phyloP scores from a whole-genome alignment of 2,113 vertebrate genomes.

The Odocoileus virginianus region DNA sequence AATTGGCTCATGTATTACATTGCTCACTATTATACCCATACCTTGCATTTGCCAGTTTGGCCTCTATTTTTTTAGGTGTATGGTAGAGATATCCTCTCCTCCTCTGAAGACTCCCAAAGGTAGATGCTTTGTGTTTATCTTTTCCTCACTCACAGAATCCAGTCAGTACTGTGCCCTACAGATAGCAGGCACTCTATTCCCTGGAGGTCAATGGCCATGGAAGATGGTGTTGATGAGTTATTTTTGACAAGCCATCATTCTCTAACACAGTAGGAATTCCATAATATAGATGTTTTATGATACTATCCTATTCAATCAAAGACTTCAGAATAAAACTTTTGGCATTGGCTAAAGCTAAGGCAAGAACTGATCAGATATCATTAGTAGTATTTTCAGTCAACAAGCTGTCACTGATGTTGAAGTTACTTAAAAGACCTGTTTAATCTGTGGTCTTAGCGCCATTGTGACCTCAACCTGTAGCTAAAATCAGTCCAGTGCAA shows the following conservation, averaged over 20 bases:
- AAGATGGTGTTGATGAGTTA: slow-evolving; percentile 3
- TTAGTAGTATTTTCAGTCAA: slow-evolving; percentile 40
- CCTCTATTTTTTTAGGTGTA: neutral
- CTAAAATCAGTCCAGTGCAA: slow-evolving; percentile 34
- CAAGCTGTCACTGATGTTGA: neutral
- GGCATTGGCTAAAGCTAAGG: neutral
- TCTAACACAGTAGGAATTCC: slow-evolving; percentile 26
- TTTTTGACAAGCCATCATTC: slow-evolving; percentile 22
- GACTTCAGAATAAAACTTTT: slow-evolving; percentile 6
- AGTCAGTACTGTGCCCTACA: neutral
- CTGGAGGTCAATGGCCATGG: neutral
- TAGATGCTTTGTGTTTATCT: neutral
- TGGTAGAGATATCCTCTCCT: neutral
- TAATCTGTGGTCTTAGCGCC: slow-evolving; percentile 25
- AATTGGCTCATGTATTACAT: neutral
- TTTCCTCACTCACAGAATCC: slow-evolving; percentile 20
- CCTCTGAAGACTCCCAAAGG: neutral
- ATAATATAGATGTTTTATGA: neutral
- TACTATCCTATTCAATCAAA: slow-evolving; percentile 28
- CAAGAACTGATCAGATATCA: neutral
- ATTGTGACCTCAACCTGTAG: slow-evolving; percentile 69
- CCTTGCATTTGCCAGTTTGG: neutral
- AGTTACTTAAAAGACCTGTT: slow-evolving; percentile 26
- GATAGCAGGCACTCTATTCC: neutral
- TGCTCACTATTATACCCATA: neutral